A percentile compares a stretch with the other conserved stretches of the same genome.
These are phyloP conservation scores for Hyposoter didymator DNA, from an alignment of 2,888 invertebrate species.

Conservation along the genomic window DNA sequence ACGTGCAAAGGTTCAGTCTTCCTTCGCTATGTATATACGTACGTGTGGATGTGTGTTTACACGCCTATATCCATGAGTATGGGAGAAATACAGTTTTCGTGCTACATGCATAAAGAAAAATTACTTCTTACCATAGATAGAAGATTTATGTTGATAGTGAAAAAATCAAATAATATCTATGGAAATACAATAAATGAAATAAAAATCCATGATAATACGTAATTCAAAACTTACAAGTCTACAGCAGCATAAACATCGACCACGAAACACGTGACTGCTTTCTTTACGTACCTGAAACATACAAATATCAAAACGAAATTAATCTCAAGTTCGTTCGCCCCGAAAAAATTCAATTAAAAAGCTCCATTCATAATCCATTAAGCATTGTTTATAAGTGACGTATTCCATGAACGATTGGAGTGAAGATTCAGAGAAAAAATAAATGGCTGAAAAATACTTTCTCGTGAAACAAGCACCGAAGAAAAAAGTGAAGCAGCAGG, in stretches of 20 bases:
- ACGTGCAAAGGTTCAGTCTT: slow-evolving; percentile 59
- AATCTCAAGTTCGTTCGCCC: not conserved
- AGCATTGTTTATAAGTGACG: not conserved
- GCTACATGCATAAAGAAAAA: slow-evolving; percentile 61
- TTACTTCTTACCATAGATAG: slow-evolving; percentile 40
- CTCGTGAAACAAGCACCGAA: not conserved
- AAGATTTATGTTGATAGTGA: slow-evolving; percentile 39
- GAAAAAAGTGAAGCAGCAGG: not conserved
- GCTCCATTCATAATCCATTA: not conserved
- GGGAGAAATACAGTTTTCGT: slow-evolving; percentile 37
- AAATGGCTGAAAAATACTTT: not conserved
- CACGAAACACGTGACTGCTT: slow-evolving; percentile 51
- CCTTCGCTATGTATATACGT: slow-evolving; percentile 16
- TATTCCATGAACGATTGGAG: not conserved
- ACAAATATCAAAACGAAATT: slow-evolving; percentile 40
- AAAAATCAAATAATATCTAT: slow-evolving; percentile 19
- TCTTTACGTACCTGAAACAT: slow-evolving; percentile 70
- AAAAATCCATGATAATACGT: slow-evolving; percentile 9
- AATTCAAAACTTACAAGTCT: slow-evolving; percentile 37
- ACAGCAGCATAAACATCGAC: slow-evolving; percentile 64
- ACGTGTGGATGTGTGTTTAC: slow-evolving; percentile 7
- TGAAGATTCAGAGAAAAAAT: not conserved
- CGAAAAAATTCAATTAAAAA: not conserved
- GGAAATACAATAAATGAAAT: slow-evolving; percentile 15
- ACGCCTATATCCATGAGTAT: not conserved